These are phyloP conservation scores for Ectropis grisescens DNA, from an alignment of 1,140 invertebrate species.

Conservation along the genomic window DNA sequence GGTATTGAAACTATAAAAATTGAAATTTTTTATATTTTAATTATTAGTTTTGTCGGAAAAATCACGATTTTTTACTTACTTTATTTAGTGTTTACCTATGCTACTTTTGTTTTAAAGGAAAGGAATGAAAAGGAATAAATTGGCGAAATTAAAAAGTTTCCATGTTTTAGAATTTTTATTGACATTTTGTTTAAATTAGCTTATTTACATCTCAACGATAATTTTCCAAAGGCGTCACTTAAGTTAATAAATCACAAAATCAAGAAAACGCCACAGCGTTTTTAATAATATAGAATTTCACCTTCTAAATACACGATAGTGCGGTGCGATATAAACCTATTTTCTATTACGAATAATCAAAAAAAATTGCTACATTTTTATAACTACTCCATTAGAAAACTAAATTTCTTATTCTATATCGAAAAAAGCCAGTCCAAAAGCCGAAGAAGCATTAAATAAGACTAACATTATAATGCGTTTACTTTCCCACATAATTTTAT, in stretches of 20 bases:
- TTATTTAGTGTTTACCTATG: too few relatives aligned
- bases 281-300: constrained; percentile 5
- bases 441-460: constrained; percentile 43
- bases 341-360: too few relatives aligned
- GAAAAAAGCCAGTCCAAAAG: constrained; percentile 47
- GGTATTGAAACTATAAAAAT: too few relatives aligned
- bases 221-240: constrained; percentile 34
- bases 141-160: too few relatives aligned
- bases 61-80: too few relatives aligned
- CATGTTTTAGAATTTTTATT: constrained; percentile 35
- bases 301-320: constrained; percentile 1
- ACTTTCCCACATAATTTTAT: constrained; percentile 56
- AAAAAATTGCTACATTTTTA: too few relatives aligned
- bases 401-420: constrained; percentile 29
- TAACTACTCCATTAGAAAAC: too few relatives aligned
- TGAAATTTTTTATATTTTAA: too few relatives aligned
- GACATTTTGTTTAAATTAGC: constrained; percentile 27
- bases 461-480: constrained; percentile 60
- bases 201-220: constrained; percentile 48
- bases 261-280: constrained; percentile 27
- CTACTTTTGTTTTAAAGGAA: too few relatives aligned
- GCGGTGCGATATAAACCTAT: too few relatives aligned
- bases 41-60: too few relatives aligned
- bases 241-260: constrained; percentile 56
- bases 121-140: too few relatives aligned